A percentile compares a stretch with the other conserved stretches of the same genome.
phyloP scores from a whole-genome alignment of 2,888 invertebrate species.

The Pocota personata region DNA sequence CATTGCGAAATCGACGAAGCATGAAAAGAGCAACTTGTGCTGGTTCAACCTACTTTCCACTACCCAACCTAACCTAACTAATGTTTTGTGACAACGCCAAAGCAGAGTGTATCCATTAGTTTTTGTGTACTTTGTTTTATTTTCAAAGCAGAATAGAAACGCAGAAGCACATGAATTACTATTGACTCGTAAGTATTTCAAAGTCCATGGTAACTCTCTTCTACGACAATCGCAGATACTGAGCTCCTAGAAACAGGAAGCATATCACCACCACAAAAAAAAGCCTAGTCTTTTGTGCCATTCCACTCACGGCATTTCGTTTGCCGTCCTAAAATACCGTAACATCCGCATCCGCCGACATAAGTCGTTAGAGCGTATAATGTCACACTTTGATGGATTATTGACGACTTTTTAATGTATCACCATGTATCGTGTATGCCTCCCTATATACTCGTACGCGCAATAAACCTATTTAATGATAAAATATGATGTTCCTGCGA shows the following conservation, averaged over 20 bases:
- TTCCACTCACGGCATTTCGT: constrained; percentile 37
- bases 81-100: too few relatives aligned
- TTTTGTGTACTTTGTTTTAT: too few relatives aligned
- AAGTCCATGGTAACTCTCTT: not conserved
- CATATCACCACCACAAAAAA: not conserved
- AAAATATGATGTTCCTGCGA: constrained; percentile 46
- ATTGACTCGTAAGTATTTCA: too few relatives aligned
- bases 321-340: constrained; percentile 26
- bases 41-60: too few relatives aligned
- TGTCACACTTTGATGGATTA: constrained; percentile 68
- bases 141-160: too few relatives aligned
- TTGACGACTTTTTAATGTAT: constrained; percentile 73
- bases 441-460: not conserved
- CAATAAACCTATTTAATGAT: constrained; percentile 51
- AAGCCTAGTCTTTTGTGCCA: constrained; percentile 13
- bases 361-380: constrained; percentile 66
- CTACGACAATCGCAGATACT: constrained; percentile 11
- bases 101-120: too few relatives aligned
- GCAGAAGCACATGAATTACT: too few relatives aligned
- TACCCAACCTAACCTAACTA: too few relatives aligned
- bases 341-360: constrained; percentile 62
- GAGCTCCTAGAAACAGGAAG: not conserved
- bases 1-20: too few relatives aligned
- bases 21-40: too few relatives aligned
- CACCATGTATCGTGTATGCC: constrained; percentile 35